Evolutionary conservation across 92 coral and sea anemone species (phyloP).

Genomic region (Porites cylindrica): DNA sequence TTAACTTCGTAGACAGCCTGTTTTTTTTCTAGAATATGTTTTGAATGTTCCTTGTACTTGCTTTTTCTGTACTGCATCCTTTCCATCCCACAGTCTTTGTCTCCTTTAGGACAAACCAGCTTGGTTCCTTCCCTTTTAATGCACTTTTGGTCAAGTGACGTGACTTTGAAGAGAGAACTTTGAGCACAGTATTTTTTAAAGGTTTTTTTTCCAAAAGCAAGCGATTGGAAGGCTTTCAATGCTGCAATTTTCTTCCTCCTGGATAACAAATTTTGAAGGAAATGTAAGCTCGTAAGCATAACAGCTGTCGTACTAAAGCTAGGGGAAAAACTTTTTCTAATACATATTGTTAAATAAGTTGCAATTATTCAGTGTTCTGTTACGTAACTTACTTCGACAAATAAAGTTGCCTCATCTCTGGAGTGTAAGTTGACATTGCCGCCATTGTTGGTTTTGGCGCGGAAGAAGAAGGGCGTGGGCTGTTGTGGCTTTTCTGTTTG

Average conservation of each 20-base stretch:
- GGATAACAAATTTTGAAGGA: slow-evolving; percentile 8
- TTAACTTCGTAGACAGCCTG: no score
- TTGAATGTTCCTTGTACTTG: no score
- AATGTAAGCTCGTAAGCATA: slow-evolving; percentile 11
- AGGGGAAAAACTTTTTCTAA: slow-evolving; percentile 33
- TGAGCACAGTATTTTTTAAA: no score
- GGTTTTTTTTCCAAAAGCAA: no score
- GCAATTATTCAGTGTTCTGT: slow-evolving; percentile 36
- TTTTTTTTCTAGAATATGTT: no score
- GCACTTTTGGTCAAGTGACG: no score
- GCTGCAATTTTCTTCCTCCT: slow-evolving; percentile 44
- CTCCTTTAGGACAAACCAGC: no score
- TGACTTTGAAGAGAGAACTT: no score
- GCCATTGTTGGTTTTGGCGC: slow-evolving; percentile 52
- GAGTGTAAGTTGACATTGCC: slow-evolving; percentile 50
- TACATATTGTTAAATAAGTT: slow-evolving; percentile 23
- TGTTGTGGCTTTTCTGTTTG: slow-evolving; percentile 19
- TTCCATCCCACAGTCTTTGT: no score
- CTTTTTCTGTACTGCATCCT: no score
- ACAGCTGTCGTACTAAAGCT: slow-evolving; percentile 11
- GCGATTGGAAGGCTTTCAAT: no score
- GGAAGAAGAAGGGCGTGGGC: slow-evolving; percentile 40
- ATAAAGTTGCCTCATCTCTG: slow-evolving; percentile 61
- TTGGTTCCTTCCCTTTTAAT: no score
- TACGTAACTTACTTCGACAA: slow-evolving; percentile 59